A percentile compares a stretch with the other conserved stretches of the same genome.
These are phyloP conservation scores for Tinea pellionella DNA, from an alignment of 2,888 invertebrate genomes.

Conservation along the genomic window DNA sequence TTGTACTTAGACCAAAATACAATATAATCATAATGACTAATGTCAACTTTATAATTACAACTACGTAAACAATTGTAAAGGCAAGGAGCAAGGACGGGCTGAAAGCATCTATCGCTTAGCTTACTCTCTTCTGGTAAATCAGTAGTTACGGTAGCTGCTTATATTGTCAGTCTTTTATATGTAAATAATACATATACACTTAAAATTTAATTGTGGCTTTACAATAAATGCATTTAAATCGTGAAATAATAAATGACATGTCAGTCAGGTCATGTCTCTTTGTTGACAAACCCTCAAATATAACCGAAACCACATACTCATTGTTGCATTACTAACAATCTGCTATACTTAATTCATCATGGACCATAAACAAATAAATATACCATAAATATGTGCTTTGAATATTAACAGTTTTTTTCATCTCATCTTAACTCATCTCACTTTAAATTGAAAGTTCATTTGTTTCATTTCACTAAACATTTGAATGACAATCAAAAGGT, in stretches of 20 bases:
- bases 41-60: conserved; percentile 14
- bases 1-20: conserved; percentile 17
- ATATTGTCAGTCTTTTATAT: conserved; percentile 6
- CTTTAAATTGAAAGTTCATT: not conserved
- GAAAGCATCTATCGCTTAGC: conserved; percentile 53
- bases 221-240: not conserved
- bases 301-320: conserved; percentile 21
- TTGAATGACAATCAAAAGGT: conserved; percentile 36
- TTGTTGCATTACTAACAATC: conserved; percentile 13
- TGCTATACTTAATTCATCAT: conserved; percentile 8
- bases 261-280: conserved; percentile 21
- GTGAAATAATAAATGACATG: not conserved
- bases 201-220: conserved; percentile 5
- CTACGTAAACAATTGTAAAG: conserved; percentile 46
- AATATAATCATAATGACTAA: conserved; percentile 4
- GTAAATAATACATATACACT: conserved; percentile 9
- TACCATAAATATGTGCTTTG: conserved; percentile 11
- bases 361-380: conserved; percentile 18
- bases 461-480: conserved; percentile 18
- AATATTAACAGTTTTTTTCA: conserved; percentile 1
- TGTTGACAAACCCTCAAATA: conserved; percentile 31
- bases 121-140: conserved; percentile 58
- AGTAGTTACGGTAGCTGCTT: conserved; percentile 43
- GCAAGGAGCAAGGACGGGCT: conserved; percentile 68
- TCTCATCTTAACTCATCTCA: too few species aligned